Evolutionary conservation across 2,888 invertebrate species (phyloP).

Genomic region (Eupithecia pulchellata): DNA sequence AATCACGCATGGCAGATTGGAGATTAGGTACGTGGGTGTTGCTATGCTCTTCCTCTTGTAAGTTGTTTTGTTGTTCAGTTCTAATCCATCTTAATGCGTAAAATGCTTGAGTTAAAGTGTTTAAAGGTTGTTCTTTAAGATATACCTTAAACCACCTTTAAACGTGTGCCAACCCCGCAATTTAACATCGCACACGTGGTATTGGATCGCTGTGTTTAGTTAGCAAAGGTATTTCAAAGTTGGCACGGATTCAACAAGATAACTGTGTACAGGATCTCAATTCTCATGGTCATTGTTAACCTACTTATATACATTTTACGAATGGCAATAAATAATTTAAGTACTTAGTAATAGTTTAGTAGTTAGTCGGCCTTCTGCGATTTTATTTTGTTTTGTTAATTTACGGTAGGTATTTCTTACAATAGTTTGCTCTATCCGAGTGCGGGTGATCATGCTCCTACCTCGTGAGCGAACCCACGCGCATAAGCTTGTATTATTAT

Average conservation of each 20-base stretch:
- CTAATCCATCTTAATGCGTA: too few species aligned
- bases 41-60: too few species aligned
- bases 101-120: neutral
- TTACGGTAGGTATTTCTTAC: too few species aligned
- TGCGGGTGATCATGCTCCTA: too few species aligned
- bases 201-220: neutral
- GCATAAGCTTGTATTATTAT: too few species aligned
- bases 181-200: neutral
- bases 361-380: neutral
- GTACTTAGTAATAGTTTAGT: too few species aligned
- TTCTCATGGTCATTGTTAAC: neutral
- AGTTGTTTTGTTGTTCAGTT: too few species aligned
- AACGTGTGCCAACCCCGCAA: neutral
- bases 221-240: neutral
- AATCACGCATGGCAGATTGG: too few species aligned
- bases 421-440: too few species aligned
- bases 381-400: neutral
- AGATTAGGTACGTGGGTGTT: too few species aligned
- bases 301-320: neutral
- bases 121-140: neutral
- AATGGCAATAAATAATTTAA: neutral
- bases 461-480: too few species aligned
- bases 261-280: conserved; percentile 6
- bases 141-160: too few species aligned
- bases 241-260: conserved; percentile 1